Evolutionary conservation across 2,113 vertebrate species (phyloP).

Genomic region (Ammodytes marinus): DNA sequence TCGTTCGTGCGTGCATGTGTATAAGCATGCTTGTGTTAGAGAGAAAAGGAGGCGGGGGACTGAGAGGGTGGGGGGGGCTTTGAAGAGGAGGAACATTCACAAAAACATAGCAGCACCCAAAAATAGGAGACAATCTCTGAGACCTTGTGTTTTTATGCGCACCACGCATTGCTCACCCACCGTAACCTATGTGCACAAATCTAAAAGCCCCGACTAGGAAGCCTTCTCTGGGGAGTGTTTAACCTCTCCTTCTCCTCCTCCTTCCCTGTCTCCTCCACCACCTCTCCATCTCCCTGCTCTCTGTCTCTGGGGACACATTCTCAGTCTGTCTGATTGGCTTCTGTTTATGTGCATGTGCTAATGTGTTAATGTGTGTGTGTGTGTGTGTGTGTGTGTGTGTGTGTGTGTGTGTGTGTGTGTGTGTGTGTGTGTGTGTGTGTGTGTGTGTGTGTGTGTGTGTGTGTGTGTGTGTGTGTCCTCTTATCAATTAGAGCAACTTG

Average conservation of each 20-base stretch:
- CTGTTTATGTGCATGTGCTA: conserved; percentile 75
- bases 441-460: conserved; percentile 71
- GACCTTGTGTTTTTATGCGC: conserved; percentile 65
- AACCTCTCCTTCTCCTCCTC: conserved; percentile 70
- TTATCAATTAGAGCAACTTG: conserved; percentile 77
- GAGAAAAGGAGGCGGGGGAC: conserved; percentile 5
- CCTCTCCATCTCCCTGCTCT: conserved; percentile 66
- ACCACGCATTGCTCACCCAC: conserved; percentile 60
- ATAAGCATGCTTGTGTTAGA: conserved; percentile 40
- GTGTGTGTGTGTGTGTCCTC: conserved; percentile 69
- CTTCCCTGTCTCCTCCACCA: conserved; percentile 43
- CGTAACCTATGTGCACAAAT: conserved; percentile 53
- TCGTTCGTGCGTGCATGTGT: conserved; percentile 11
- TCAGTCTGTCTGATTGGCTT: conserved; percentile 78
- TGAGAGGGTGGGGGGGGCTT: not conserved
- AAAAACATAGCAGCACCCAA: conserved; percentile 56
- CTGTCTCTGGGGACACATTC: conserved; percentile 67
- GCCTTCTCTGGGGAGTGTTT: conserved; percentile 69
- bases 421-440: conserved; percentile 47
- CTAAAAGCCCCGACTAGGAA: conserved; percentile 53
- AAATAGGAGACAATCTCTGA: conserved; percentile 65
- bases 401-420: conserved; percentile 26
- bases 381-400: conserved; percentile 31
- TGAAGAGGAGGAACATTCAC: conserved; percentile 52
- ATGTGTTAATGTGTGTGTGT: conserved; percentile 58